phyloP scores from a whole-genome alignment of 2,888 invertebrate species.

The Drosophila setosimentum region DNA sequence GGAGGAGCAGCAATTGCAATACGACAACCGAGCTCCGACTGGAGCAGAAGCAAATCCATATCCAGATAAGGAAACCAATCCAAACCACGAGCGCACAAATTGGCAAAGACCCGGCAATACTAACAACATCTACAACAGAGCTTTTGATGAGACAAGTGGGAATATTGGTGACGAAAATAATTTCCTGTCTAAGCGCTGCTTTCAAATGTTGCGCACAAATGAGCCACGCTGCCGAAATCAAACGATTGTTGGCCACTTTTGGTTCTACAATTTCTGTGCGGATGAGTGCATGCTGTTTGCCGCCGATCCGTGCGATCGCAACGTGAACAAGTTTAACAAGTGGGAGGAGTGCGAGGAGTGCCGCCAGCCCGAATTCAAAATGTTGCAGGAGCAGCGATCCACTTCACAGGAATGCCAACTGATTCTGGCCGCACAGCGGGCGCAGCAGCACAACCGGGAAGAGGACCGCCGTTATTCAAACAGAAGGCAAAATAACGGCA shows the following conservation, averaged over 20 bases:
- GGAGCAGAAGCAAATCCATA: not conserved
- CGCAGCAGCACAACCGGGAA: slow-evolving; percentile 29
- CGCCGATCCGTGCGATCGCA: slow-evolving; percentile 75
- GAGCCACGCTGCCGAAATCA: slow-evolving; percentile 53
- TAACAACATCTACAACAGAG: slow-evolving; percentile 83
- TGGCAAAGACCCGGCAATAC: slow-evolving; percentile 30
- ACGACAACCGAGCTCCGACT: slow-evolving; percentile 9
- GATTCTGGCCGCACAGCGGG: slow-evolving; percentile 28
- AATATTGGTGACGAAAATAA: slow-evolving; percentile 20
- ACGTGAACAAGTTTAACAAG: slow-evolving; percentile 74
- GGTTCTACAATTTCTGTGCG: slow-evolving; percentile 80
- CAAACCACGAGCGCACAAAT: not conserved
- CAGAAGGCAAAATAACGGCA: slow-evolving; percentile 25
- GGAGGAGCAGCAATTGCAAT: slow-evolving; percentile 10
- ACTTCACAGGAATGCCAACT: slow-evolving; percentile 48
- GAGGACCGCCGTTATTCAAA: slow-evolving; percentile 23
- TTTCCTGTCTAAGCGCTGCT: slow-evolving; percentile 56
- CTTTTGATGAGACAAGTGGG: slow-evolving; percentile 86
- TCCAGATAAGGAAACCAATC: not conserved
- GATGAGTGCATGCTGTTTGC: slow-evolving; percentile 80
- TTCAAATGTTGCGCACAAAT: slow-evolving; percentile 62
- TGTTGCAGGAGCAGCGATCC: slow-evolving; percentile 35
- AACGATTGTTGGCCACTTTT: slow-evolving; percentile 83
- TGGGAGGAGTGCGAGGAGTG: slow-evolving; percentile 74
- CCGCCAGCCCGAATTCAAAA: slow-evolving; percentile 44